These are phyloP conservation scores for Sylvicola fuscatus DNA, from an alignment of 2,888 invertebrate species.

Conservation along the genomic window DNA sequence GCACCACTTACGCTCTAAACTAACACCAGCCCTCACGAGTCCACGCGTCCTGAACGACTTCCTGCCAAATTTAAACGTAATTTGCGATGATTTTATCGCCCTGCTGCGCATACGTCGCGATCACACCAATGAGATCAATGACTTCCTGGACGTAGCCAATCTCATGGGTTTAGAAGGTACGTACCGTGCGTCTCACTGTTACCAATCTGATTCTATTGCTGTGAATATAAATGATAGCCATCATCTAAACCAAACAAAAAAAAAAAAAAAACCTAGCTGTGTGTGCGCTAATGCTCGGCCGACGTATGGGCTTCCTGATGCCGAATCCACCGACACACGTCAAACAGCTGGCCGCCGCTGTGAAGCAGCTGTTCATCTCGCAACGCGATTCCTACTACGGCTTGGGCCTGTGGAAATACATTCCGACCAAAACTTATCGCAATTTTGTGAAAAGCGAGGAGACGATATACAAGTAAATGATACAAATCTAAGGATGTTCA, in stretches of 20 bases:
- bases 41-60: slow-evolving; percentile 54
- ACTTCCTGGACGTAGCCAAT: slow-evolving; percentile 54
- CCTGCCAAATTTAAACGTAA: slow-evolving; percentile 48
- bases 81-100: slow-evolving; percentile 57
- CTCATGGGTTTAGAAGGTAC: slow-evolving; percentile 61
- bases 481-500: neutral
- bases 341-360: slow-evolving; percentile 44
- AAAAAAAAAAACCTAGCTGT: too few species aligned
- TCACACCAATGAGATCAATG: slow-evolving; percentile 31
- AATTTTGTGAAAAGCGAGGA: slow-evolving; percentile 55
- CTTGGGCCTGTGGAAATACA: slow-evolving; percentile 59
- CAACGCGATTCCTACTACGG: slow-evolving; percentile 67
- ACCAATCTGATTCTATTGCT: too few species aligned
- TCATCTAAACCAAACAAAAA: too few species aligned
- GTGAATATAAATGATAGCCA: too few species aligned
- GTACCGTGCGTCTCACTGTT: too few species aligned
- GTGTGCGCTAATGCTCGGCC: slow-evolving; percentile 58
- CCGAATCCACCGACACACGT: slow-evolving; percentile 34
- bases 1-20: slow-evolving; percentile 46
- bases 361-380: slow-evolving; percentile 55
- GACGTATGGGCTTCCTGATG: slow-evolving; percentile 51
- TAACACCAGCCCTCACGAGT: slow-evolving; percentile 57
- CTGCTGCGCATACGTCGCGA: slow-evolving; percentile 36
- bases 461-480: slow-evolving; percentile 47
- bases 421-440: slow-evolving; percentile 41